phyloP scores from a whole-genome alignment of 2,113 vertebrate genomes.

The Vulpes lagopus region DNA sequence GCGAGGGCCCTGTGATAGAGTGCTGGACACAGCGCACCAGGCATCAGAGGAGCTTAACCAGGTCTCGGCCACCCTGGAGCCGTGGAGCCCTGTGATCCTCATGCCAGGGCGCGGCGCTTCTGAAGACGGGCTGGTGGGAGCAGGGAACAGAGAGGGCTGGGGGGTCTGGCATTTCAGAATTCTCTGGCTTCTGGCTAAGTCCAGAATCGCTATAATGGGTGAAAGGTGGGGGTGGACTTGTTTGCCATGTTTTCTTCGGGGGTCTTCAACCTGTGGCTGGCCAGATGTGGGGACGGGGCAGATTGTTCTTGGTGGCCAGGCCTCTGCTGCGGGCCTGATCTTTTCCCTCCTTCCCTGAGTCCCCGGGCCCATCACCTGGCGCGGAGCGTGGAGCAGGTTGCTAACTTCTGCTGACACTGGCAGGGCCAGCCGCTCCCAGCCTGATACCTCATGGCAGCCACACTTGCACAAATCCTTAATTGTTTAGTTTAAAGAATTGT shows the following conservation, averaged over 20 bases:
- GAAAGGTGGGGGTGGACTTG: not conserved
- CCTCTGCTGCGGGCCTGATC: not conserved
- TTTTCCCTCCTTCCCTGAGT: not conserved
- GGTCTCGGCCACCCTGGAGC: not conserved
- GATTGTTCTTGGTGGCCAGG: not conserved
- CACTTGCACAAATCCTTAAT: constrained; percentile 91
- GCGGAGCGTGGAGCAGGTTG: constrained; percentile 66
- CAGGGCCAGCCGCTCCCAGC: constrained; percentile 81
- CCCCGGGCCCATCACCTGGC: constrained; percentile 80
- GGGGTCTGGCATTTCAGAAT: not conserved
- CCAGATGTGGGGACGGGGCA: not conserved
- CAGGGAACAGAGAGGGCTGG: not conserved
- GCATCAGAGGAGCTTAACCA: not conserved
- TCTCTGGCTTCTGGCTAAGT: not conserved
- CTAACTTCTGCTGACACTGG: constrained; percentile 81
- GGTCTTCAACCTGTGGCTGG: not conserved
- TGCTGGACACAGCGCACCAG: not conserved
- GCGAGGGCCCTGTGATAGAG: not conserved
- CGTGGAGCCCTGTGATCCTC: not conserved
- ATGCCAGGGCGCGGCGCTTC: not conserved
- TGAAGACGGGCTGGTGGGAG: not conserved
- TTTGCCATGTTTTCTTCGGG: not conserved
- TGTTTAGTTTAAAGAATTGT: constrained; percentile 93
- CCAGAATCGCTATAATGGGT: not conserved
- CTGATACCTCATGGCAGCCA: constrained; percentile 88